Base-by-base conservation (phyloP, 1,140 invertebrate genomes). In the Druon quercuslanigerum region DNA sequence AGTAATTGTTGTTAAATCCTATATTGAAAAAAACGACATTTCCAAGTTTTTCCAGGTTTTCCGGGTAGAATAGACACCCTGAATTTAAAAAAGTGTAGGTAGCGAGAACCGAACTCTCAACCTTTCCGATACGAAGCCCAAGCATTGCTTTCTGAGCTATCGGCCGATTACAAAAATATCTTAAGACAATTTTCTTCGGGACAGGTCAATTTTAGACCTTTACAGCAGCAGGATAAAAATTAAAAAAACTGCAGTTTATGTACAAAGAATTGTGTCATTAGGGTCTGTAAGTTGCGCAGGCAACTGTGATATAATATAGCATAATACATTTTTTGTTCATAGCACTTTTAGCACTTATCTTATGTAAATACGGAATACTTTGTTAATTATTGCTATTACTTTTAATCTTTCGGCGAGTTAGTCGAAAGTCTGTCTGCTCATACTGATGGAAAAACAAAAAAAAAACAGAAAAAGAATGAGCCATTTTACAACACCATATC, bases 231-330 rank as follows among this genome's bases (percentile, higher is more conserved):
- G 81, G 79, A 56, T 11, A 60, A 25, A 25, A 25, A 25, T 3
- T 3, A 25, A 25, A 25, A 25, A 25, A 25, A 25, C 20, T 66
- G 71, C 82, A 77, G 60, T 82, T 51, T 73, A 75, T 50, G 54
- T 52, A 17, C 66, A 80, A 75, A 50, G 80, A 82, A 76, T 85
- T 60, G 40, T 82, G 73, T 77, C 66, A 77, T 75, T 79, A 83
- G 57, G 75, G 80, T 79, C 81, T 81, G 78, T 75, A 74, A 84
- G 86, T 89, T 87, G 86, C 84, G 83, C 78, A 88, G 79, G 85
- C 86, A 89, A 87, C 86, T 88, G 88, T 89, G 88, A 90, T 90
- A 89, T 83, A 83, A 74, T 88, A 88, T 88, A 88, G 87, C 87
- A 87, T 89, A 89, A 90, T 88, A 78, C 78, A 73, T 75, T 79